These are phyloP conservation scores for Drosophila burlai DNA, from an alignment of 1,140 invertebrate genomes.

Conservation along the genomic window DNA sequence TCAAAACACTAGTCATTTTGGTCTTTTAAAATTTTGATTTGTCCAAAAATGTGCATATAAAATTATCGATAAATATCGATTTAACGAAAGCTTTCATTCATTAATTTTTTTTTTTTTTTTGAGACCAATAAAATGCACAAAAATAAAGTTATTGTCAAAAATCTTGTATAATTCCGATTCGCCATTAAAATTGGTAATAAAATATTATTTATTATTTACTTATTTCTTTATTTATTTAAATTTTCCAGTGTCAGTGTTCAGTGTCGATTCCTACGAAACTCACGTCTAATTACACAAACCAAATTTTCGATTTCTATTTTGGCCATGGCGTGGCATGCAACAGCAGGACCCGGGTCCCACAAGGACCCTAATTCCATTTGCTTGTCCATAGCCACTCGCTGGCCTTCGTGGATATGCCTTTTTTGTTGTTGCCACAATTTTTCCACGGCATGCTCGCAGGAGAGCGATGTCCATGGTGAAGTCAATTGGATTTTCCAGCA, in stretches of 20 bases:
- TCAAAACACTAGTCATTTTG: too few relatives aligned
- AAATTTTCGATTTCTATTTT: constrained; percentile 44
- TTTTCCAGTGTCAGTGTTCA: constrained; percentile 1
- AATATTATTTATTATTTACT: too few relatives aligned
- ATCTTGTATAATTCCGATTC: too few relatives aligned
- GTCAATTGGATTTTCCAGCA: constrained; percentile 45
- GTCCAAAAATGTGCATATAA: not conserved
- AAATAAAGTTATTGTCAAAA: too few relatives aligned
- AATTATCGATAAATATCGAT: not conserved
- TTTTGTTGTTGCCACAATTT: constrained; percentile 5
- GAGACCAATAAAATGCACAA: too few relatives aligned
- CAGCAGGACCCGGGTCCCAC: constrained; percentile 17
- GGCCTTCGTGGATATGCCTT: not conserved
- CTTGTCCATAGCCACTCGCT: constrained; percentile 6
- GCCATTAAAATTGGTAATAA: not conserved
- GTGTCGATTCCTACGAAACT: constrained; percentile 25
- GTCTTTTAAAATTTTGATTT: not conserved
- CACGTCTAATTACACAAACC: constrained; percentile 67
- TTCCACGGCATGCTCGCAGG: constrained; percentile 22
- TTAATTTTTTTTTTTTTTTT: too few relatives aligned
- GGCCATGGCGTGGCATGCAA: constrained; percentile 24
- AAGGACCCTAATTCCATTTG: constrained; percentile 65
- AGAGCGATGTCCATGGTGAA: constrained; percentile 23
- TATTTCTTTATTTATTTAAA: too few relatives aligned
- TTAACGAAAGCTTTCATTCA: not conserved